These are phyloP conservation scores for Cephalopterus ornatus DNA, from an alignment of 2,113 vertebrate species.

Conservation along the genomic window DNA sequence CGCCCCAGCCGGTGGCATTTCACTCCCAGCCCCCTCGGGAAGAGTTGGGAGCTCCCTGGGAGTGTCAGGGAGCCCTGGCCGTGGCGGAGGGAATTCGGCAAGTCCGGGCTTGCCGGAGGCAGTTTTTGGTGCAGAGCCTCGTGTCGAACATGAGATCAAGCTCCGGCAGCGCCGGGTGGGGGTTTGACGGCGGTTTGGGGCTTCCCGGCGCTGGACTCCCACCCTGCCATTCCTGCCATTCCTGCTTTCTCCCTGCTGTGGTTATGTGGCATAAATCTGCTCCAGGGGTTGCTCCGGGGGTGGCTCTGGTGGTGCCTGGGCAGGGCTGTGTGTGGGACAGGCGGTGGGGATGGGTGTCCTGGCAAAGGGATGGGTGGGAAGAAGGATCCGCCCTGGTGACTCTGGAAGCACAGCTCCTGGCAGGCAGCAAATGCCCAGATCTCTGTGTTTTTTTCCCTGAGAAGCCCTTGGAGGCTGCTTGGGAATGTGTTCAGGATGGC, in stretches of 20 bases:
- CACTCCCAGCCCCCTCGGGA: background rate
- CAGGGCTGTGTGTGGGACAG: accelerated
- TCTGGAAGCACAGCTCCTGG: background rate
- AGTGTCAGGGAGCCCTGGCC: background rate
- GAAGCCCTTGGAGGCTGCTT: background rate
- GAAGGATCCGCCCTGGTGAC: background rate
- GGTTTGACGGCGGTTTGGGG: accelerated
- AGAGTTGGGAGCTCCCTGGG: background rate
- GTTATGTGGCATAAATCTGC: accelerated
- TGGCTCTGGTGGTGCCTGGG: background rate
- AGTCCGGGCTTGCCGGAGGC: background rate
- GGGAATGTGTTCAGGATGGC: accelerated
- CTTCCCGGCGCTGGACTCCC: accelerated
- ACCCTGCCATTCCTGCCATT: background rate
- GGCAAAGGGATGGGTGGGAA: accelerated
- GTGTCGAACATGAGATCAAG: background rate
- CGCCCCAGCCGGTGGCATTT: accelerated
- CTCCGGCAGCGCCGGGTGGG: background rate
- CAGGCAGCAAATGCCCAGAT: background rate
- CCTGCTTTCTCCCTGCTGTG: background rate
- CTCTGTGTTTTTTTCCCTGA: accelerated
- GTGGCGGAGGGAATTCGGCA: accelerated
- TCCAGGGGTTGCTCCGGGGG: background rate
- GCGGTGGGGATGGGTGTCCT: background rate
- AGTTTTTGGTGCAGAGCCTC: conserved; percentile 26